phyloP scores from a whole-genome alignment of 2,888 invertebrate genomes.

The Junonia oenone region DNA sequence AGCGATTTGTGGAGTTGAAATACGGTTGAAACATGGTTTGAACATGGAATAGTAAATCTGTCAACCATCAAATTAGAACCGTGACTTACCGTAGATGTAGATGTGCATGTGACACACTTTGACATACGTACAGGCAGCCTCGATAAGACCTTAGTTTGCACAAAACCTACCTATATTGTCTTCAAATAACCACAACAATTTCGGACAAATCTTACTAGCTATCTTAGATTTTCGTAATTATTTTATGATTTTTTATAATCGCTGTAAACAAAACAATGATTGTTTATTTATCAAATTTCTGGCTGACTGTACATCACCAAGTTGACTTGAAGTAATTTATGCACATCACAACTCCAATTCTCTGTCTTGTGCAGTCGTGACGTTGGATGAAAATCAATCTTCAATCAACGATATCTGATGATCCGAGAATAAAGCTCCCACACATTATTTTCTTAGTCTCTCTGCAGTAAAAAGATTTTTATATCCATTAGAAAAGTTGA shows the following conservation, averaged over 20 bases:
- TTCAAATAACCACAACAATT: too few species aligned
- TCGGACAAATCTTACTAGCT: too few species aligned
- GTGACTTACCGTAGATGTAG: slow-evolving; percentile 19
- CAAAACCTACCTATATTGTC: not conserved
- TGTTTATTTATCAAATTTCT: not conserved
- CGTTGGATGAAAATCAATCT: slow-evolving; percentile 1
- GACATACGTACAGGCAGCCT: not conserved
- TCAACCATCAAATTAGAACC: slow-evolving; percentile 59
- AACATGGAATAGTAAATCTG: slow-evolving; percentile 58
- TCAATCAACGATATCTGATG: not conserved
- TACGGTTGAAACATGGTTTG: slow-evolving; percentile 2
- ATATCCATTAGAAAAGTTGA: too few species aligned
- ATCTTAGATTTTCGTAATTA: too few species aligned
- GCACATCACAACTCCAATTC: slow-evolving; percentile 1
- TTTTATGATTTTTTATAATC: too few species aligned
- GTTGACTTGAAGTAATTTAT: not conserved
- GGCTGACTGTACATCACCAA: not conserved
- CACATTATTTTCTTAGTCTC: not conserved
- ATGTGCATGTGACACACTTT: not conserved
- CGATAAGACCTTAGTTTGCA: not conserved
- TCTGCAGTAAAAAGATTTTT: not conserved
- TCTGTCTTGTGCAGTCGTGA: not conserved
- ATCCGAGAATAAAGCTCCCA: not conserved
- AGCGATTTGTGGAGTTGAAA: slow-evolving; percentile 2
- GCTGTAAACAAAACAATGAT: not conserved